Base-by-base conservation (phyloP, 2,797 vertebrate genomes). In the Bradypus variegatus region DNA sequence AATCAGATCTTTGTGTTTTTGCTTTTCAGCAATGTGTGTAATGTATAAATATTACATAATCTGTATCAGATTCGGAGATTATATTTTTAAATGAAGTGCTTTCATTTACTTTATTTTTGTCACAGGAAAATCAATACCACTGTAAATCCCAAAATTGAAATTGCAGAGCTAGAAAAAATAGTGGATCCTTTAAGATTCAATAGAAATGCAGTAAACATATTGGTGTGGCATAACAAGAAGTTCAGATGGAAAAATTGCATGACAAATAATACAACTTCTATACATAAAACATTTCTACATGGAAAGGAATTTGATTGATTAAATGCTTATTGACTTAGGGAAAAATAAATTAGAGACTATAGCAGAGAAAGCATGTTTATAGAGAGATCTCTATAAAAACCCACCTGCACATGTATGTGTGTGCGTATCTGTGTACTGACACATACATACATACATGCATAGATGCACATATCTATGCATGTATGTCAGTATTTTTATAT, bases 51-150 rank as follows among this genome's bases (percentile, higher is more conserved):
- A 16, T 53, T 85, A 81, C 45, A n/a, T 82, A 77, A 36, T 18
- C 65, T 78, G 13, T 76, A 75, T 82, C 36, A 69, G 29, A 88
- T 41, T 92, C 83, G 29, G 15, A 85, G 50, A 72, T 92, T 73
- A 75, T 89, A 81, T 91, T 27, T 88, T 94, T 70, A 77, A 80
- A 67, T 88, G 19, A 91, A 94, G 16, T 38, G 0, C 58, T 87
- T 96, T 90, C 29, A 85, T 76, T 91, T 89, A 81, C 23, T 86
- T 62, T 29, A 33, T 45, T 83, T 86, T 92, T 72, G 89, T 4
- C 19, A 38, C 19, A 86, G 23, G 31, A 91, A 80, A 84, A 31
- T 76, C 12, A 86, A 21, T 89, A 19, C 38, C 18, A 14, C 7
- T 67, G 55, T 89, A 91, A 73, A 91, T 65, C 14, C 2, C 70